These are phyloP conservation scores for Shargacucullia verbasci DNA, from an alignment of 2,888 invertebrate species.

Conservation along the genomic window DNA sequence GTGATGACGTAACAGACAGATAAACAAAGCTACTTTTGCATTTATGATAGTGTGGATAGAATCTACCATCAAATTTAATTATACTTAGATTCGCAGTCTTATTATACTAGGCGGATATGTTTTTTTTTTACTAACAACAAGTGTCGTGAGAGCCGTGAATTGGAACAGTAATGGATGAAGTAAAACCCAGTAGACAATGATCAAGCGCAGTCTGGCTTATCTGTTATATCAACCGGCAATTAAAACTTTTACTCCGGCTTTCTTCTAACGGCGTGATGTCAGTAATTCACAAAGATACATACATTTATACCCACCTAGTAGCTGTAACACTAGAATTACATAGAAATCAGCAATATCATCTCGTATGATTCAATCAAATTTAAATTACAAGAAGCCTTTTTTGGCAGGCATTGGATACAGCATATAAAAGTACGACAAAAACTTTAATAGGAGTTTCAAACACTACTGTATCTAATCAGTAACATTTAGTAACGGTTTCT, in stretches of 20 bases:
- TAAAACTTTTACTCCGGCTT: slow-evolving; percentile 69
- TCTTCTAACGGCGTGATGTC: slow-evolving; percentile 41
- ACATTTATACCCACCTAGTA: slow-evolving; percentile 4
- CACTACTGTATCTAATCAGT: slow-evolving; percentile 40
- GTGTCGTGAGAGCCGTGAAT: slow-evolving; percentile 41
- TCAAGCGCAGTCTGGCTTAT: slow-evolving; percentile 52
- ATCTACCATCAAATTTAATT: background rate
- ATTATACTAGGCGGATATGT: slow-evolving; percentile 5
- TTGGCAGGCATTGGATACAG: slow-evolving; percentile 37
- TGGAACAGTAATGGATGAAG: slow-evolving; percentile 43
- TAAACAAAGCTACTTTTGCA: too few relatives aligned
- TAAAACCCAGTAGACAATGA: slow-evolving; percentile 50
- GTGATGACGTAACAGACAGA: too few relatives aligned
- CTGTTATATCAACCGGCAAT: slow-evolving; percentile 57
- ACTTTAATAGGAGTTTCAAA: slow-evolving; percentile 39
- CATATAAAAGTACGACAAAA: slow-evolving; percentile 44
- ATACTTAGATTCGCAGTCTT: background rate
- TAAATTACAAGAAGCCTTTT: slow-evolving; percentile 26
- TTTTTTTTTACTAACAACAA: slow-evolving; percentile 5
- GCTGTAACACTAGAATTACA: slow-evolving; percentile 20
- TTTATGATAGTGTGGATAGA: too few relatives aligned
- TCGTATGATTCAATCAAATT: slow-evolving; percentile 14
- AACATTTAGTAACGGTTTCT: slow-evolving; percentile 38
- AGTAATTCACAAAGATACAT: slow-evolving; percentile 26
- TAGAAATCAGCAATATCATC: background rate